phyloP scores from a whole-genome alignment of 2,888 invertebrate genomes.

The Dermolepida albohirtum region DNA sequence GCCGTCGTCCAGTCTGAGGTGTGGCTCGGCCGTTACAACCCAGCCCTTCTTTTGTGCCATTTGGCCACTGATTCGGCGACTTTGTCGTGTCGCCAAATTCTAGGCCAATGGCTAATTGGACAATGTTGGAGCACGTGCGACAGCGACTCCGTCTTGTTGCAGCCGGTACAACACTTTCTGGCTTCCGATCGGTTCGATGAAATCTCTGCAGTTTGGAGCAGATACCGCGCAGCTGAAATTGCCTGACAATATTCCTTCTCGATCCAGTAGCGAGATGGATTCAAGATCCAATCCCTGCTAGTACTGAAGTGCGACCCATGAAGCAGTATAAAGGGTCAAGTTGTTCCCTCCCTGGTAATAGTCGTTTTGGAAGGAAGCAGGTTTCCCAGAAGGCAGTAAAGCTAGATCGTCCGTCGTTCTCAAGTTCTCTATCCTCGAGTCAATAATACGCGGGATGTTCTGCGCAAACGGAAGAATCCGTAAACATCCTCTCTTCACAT shows the following conservation, averaged over 20 bases:
- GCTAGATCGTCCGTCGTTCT: neutral
- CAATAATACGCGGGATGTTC: slow-evolving; percentile 5
- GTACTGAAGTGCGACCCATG: neutral
- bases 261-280: slow-evolving; percentile 50
- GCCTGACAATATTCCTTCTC: slow-evolving; percentile 51
- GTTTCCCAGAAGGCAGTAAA: slow-evolving; percentile 1
- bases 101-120: too few relatives aligned
- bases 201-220: slow-evolving; percentile 49
- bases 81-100: too few relatives aligned
- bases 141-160: slow-evolving; percentile 47
- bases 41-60: too few relatives aligned
- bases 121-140: too few relatives aligned
- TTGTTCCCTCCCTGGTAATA: neutral
- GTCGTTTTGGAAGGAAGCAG: neutral
- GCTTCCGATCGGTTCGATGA: slow-evolving; percentile 48
- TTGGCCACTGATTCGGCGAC: too few relatives aligned
- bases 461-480: slow-evolving; percentile 2
- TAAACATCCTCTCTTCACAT: neutral
- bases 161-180: slow-evolving; percentile 48
- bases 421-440: neutral
- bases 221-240: slow-evolving; percentile 48
- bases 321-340: neutral
- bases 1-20: too few relatives aligned
- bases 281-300: slow-evolving; percentile 37
- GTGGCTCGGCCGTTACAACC: too few relatives aligned